Evolutionary conservation across 1,140 invertebrate species (phyloP).

Genomic region (Megathymus violae): DNA sequence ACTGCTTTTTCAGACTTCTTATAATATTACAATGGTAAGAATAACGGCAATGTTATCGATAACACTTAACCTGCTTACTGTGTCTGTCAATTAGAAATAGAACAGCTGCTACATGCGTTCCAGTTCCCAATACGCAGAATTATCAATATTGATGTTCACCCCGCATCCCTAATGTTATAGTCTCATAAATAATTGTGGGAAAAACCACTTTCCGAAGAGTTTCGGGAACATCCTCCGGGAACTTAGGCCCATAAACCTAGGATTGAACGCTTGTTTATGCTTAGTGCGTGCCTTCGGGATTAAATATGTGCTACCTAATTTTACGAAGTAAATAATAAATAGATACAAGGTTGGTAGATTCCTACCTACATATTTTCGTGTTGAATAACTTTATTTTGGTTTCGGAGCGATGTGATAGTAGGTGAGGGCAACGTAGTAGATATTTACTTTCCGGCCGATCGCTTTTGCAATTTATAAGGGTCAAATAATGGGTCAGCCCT

Average conservation of each 20-base stretch:
- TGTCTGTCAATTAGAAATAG: neutral
- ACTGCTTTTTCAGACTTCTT: too few species aligned
- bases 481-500: neutral
- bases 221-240: constrained; percentile 17
- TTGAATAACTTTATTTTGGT: constrained; percentile 18
- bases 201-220: constrained; percentile 30
- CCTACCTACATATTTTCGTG: constrained; percentile 15
- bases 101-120: constrained; percentile 8
- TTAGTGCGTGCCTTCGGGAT: constrained; percentile 31
- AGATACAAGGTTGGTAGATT: neutral
- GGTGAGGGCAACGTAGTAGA: neutral
- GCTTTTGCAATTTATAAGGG: neutral
- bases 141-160: constrained; percentile 7
- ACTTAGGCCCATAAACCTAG: constrained; percentile 23
- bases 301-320: constrained; percentile 22
- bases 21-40: constrained; percentile 1
- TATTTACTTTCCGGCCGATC: neutral
- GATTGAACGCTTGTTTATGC: constrained; percentile 30
- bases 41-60: neutral
- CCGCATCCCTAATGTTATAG: constrained; percentile 28
- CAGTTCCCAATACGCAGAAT: neutral
- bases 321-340: constrained; percentile 3
- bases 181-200: constrained; percentile 32
- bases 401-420: neutral
- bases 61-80: neutral